phyloP scores from a whole-genome alignment of 1,140 invertebrate genomes.

The Bombus vancouverensis region DNA sequence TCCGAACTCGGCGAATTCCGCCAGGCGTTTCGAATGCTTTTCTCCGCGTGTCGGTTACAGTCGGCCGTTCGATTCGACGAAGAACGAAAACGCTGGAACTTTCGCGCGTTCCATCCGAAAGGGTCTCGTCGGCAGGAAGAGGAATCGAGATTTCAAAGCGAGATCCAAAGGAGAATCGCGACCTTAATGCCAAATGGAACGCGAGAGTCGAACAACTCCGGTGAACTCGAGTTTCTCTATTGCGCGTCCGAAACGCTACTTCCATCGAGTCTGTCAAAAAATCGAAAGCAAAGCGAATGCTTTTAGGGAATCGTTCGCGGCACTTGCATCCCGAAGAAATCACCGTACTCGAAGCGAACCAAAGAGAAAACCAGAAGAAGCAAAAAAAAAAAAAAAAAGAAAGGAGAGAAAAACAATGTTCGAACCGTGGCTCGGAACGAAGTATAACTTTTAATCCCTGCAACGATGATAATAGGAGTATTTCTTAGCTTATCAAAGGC shows the following conservation, averaged over 20 bases:
- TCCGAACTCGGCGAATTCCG: too few relatives aligned
- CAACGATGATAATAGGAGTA: not conserved
- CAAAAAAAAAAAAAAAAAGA: too few relatives aligned
- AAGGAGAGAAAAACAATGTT: too few relatives aligned
- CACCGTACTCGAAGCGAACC: accelerated
- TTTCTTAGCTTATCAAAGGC: not conserved
- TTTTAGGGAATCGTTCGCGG: not conserved
- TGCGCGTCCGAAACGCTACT: not conserved
- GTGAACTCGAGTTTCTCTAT: not conserved
- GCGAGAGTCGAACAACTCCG: not conserved
- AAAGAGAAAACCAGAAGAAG: not conserved
- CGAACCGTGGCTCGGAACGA: too few relatives aligned
- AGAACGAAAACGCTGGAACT: not conserved
- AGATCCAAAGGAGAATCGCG: not conserved
- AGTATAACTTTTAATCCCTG: constrained; percentile 1
- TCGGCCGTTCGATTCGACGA: not conserved
- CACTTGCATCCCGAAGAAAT: not conserved
- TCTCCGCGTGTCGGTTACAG: not conserved
- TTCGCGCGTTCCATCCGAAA: not conserved
- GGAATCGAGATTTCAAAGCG: not conserved
- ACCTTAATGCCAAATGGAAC: not conserved
- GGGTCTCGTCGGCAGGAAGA: too few relatives aligned
- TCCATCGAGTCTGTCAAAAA: not conserved
- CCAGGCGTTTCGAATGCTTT: too few relatives aligned
- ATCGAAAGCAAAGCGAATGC: not conserved